Conservation (phyloP, 92 coral and sea anemone species). For the Porites divaricata region DNA sequence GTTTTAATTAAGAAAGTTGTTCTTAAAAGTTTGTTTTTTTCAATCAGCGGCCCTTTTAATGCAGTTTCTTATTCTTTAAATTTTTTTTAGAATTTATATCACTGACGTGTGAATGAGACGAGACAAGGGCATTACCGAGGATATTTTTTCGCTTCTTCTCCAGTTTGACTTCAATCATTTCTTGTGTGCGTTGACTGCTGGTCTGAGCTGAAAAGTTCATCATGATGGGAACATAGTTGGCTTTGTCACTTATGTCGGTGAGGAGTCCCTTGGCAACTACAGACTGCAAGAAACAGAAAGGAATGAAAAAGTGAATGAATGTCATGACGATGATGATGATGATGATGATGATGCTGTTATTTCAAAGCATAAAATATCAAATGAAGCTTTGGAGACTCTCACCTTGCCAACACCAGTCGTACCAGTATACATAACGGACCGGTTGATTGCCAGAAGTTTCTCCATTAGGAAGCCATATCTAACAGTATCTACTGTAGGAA, state of each 20-base stretch:
- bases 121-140: slow-evolving; percentile 57
- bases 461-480: slow-evolving; percentile 96
- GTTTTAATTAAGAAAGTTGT: too few relatives aligned
- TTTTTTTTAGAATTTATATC: too few relatives aligned
- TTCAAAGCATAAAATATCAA: not conserved
- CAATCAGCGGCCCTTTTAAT: too few relatives aligned
- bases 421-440: slow-evolving; percentile 95
- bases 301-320: too few relatives aligned
- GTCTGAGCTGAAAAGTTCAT: slow-evolving; percentile 99
- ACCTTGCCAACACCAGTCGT: slow-evolving; percentile 99
- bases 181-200: slow-evolving; percentile 98
- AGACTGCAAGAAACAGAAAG: slow-evolving; percentile 59
- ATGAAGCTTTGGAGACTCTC: not conserved
- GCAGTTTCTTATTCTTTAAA: too few relatives aligned
- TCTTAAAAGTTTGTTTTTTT: too few relatives aligned
- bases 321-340: too few relatives aligned
- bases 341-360: too few relatives aligned
- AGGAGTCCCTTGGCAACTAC: slow-evolving; percentile 95
- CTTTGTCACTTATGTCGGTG: slow-evolving; percentile 84
- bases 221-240: slow-evolving; percentile 86
- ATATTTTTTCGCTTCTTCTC: slow-evolving; percentile 97
- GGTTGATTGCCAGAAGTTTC: slow-evolving; percentile 80
- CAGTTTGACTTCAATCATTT: slow-evolving; percentile 96
- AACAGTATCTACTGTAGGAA: slow-evolving; percentile 98
- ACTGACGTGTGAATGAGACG: not conserved